Base-by-base conservation (phyloP, 2,797 vertebrate genomes). In the Danio kyathit region DNA sequence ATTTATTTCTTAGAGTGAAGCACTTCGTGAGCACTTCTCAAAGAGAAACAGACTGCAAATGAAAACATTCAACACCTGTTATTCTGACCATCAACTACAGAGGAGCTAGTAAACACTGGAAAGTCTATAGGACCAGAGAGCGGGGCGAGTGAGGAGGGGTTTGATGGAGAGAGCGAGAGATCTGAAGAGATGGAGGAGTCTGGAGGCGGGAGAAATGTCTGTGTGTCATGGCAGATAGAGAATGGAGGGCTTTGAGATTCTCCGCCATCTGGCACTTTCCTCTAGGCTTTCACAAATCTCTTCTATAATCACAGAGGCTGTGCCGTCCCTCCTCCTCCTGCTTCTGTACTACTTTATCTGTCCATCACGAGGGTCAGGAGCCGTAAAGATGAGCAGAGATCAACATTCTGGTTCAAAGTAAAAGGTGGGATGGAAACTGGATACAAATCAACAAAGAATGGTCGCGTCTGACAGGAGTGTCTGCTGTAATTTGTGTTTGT, bases 201-300 rank as follows among this genome's bases (percentile, higher is more conserved):
- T 70, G 80, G 69, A 61, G 64, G 57, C 65, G 75, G 66, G 46
- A 51, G 63, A 81, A 81, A 79, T 73, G 75, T 74, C 46, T 69
- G 81, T 78, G 81, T 72, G 72, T 60, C 67, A 74, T 59, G n/a
- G 69, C 21, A 79, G 59, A 79, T 73, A 76, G 48, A 79, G 74
- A 74, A 83, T 38, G 79, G 78, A 48, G 67, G 77, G 76, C 70
- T 86, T 85, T 82, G 59, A 86, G 76, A 86, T 76, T 85, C 76
- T 44, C 70, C 83, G 78, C 63, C 70, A 81, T 87, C 82, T 85
- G 84, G 44, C 77, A 59, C 78, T 81, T 76, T 83, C 74, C 85
- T 82, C 44, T 57, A 66, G 76, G 80, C 79, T 85, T 86, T 85
- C 69, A 80, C 80, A 81, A 88, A 84, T 83, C 84, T 74, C 48